Conservation (phyloP, 2,888 invertebrate genomes). For the Troglohyphantes excavatus region DNA sequence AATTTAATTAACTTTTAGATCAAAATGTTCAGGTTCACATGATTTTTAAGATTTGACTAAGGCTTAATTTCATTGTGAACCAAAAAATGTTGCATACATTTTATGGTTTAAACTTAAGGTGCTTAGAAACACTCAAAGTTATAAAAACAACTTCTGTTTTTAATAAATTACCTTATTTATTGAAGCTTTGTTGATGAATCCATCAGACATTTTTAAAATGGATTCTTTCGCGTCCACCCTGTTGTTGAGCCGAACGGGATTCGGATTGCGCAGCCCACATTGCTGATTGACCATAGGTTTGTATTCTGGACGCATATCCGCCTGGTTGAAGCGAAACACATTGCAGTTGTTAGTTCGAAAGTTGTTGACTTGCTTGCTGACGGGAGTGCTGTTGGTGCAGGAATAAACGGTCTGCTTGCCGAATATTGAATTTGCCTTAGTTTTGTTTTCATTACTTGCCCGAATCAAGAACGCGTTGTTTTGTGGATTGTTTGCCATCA, state of each 20-base stretch:
- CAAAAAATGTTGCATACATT: no score
- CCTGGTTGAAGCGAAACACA: conserved; percentile 3
- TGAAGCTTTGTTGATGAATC: conserved; percentile 86
- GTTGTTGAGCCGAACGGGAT: not conserved
- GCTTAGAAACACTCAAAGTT: no score
- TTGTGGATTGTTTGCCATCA: conserved; percentile 2
- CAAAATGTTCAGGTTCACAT: no score
- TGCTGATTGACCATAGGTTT: not conserved
- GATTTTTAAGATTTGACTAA: no score
- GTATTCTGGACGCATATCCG: not conserved
- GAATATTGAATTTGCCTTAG: not conserved
- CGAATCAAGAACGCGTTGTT: conserved; percentile 25
- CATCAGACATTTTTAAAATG: conserved; percentile 92
- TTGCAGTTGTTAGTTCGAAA: conserved; percentile 6
- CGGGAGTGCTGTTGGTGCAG: not conserved
- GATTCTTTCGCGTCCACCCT: conserved; percentile 90
- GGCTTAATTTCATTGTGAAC: no score
- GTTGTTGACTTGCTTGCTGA: not conserved
- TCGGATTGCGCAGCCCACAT: not conserved
- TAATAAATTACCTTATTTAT: not conserved
- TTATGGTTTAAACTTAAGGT: no score
- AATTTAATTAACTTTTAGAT: no score
- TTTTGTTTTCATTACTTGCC: conserved; percentile 10
- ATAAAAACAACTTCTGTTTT: no score
- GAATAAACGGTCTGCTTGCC: not conserved